Evolutionary conservation across 2,888 invertebrate genomes (phyloP), one percentile per base, ranked within the genome.

Genomic region (Elysia crispata): DNA sequence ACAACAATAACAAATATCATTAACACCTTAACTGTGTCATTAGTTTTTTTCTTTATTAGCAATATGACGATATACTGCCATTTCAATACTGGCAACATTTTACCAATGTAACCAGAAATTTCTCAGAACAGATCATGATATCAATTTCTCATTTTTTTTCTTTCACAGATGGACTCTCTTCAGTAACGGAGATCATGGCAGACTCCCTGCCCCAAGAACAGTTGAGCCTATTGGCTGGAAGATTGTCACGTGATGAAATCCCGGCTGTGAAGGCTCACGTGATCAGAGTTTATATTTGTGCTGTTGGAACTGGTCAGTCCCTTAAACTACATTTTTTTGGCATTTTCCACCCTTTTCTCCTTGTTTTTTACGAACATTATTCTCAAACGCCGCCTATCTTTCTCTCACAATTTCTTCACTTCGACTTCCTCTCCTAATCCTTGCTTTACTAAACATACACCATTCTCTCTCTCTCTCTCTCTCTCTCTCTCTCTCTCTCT

Each of bases 201-300:
- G 73, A 74, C 18, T 18, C 30, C 8, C 31, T 75, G 0, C 41
- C 80, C 18, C 62, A 1, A 28, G 75, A 41, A 33, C 0, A 20
- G 41, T 50, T 76, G 54, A 79, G 80, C 69, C 82, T 87, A 23
- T 75, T 87, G 23, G 76, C 83, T 20, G 87, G 87, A 5, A 84
- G 79, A 28, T 79, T 86, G 66, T 57, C 81, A 28, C 80, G 78
- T 11, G 84, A 84, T 11, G 86, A 84, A 25, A 83, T 86, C 13
- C 88, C 88, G 8, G 82, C 86, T n/a, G 84, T 87, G 20, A 87
- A 87, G 1, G 81, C 87, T n/a, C 81, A 84, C 76, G 83, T 87
- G 8, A 86, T 89, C 28, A 80, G 88, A 33, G 86, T 89, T 0
- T 90, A 85, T 75, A 79, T 90, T 15, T 86, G 87, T 66, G 88